Percentiles rank a stretch among this genome's conserved stretches.
Conservation (phyloP, 2,113 vertebrate genomes). For the Phaethon lepturus region DNA sequence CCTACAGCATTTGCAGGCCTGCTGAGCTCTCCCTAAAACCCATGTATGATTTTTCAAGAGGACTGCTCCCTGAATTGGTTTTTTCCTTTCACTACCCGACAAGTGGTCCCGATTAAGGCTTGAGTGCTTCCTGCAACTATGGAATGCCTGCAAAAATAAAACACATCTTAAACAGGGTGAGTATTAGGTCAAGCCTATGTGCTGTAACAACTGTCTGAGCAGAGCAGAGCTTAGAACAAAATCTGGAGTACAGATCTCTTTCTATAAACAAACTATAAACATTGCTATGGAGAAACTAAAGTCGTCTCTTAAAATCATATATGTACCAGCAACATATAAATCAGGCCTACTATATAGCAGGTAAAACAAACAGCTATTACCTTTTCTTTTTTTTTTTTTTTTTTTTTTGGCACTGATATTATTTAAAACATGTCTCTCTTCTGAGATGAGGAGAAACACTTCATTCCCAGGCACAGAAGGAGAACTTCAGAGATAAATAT, state of each 20-base stretch:
- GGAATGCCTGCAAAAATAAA: constrained; percentile 48
- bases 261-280: constrained; percentile 5
- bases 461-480: constrained; percentile 38
- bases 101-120: constrained; percentile 31
- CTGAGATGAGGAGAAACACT: constrained; percentile 28
- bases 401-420: not conserved
- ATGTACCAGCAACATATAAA: not conserved
- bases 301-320: constrained; percentile 1
- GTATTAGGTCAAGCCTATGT: constrained; percentile 10
- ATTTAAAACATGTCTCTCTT: not conserved
- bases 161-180: constrained; percentile 35
- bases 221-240: not conserved
- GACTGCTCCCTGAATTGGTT: not conserved
- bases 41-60: not conserved
- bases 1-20: not conserved
- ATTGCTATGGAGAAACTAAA: not conserved
- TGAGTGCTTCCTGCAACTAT: constrained; percentile 28
- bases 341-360: not conserved
- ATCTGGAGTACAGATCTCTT: constrained; percentile 1
- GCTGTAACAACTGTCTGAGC: not conserved
- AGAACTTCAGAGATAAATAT: constrained; percentile 51
- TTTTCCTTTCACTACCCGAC: not conserved
- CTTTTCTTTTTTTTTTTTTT: not conserved
- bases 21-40: not conserved
- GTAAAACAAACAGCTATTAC: constrained; percentile 6